A percentile compares a stretch with the other conserved stretches of the same genome.
These are phyloP conservation scores for Solenodon paradoxus DNA, from an alignment of 2,113 vertebrate genomes.

Conservation along the genomic window DNA sequence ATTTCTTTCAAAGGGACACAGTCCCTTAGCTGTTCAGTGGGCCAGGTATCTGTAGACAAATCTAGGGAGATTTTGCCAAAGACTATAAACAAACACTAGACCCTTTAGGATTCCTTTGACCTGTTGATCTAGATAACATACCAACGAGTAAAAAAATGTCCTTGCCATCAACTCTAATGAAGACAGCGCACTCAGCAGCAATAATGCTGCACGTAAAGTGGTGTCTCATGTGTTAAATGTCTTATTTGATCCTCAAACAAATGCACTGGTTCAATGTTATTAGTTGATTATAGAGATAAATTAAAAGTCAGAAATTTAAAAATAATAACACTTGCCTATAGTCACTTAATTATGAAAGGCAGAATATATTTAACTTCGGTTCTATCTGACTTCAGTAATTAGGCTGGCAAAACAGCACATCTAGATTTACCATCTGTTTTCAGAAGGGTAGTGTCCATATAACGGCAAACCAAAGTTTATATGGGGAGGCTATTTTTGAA, in stretches of 20 bases:
- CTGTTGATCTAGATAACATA: not conserved
- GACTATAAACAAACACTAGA: not conserved
- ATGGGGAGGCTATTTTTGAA: not conserved
- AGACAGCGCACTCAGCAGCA: not conserved
- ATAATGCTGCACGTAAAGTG: not conserved
- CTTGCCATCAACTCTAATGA: not conserved
- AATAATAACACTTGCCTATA: not conserved
- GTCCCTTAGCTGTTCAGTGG: not conserved
- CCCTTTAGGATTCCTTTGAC: not conserved
- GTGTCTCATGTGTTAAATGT: not conserved
- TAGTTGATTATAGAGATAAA: not conserved
- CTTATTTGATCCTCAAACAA: not conserved
- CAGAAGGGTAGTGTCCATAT: not conserved
- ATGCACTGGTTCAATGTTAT: not conserved
- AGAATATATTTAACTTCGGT: not conserved
- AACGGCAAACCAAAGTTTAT: not conserved
- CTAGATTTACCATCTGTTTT: not conserved
- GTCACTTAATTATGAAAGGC: not conserved
- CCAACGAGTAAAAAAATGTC: not conserved
- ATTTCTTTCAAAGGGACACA: not conserved
- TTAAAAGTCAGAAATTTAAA: too few relatives aligned
- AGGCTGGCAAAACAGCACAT: not conserved
- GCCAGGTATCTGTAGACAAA: not conserved
- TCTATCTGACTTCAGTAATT: not conserved
- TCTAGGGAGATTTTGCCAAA: not conserved